A percentile compares a stretch with the other conserved stretches of the same genome.
Evolutionary conservation across 2,113 vertebrate species (phyloP).

Genomic region (Marmota monax): DNA sequence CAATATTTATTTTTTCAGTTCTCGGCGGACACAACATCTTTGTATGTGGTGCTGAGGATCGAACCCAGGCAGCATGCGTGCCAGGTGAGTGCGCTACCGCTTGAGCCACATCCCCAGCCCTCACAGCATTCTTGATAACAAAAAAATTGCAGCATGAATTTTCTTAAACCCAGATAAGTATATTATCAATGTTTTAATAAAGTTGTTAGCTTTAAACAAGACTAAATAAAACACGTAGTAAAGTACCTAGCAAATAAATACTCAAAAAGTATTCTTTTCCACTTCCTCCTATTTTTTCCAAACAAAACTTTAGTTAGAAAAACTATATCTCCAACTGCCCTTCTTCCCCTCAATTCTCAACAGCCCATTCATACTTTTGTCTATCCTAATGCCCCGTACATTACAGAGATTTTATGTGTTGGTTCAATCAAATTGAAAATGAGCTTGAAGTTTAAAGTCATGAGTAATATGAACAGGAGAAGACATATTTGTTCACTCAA

Average conservation of each 20-base stretch:
- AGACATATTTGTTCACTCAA: not conserved
- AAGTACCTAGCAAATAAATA: not conserved
- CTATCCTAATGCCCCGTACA: not conserved
- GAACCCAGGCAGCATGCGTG: no score
- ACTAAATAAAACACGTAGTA: conserved; percentile 32
- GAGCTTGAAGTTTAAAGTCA: conserved; percentile 38
- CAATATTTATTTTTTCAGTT: no score
- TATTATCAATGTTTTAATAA: conserved; percentile 23
- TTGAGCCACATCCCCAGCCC: no score
- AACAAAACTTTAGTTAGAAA: conserved; percentile 44
- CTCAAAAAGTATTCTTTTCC: not conserved
- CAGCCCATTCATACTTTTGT: not conserved
- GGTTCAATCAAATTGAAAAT: not conserved
- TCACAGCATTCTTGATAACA: not conserved
- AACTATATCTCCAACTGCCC: not conserved
- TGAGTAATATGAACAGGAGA: not conserved
- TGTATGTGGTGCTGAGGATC: no score
- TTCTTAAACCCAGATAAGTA: not conserved
- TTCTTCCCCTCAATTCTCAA: not conserved
- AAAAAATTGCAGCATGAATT: not conserved
- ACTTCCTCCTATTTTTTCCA: conserved; percentile 6
- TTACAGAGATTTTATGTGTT: not conserved
- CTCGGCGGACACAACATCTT: no score
- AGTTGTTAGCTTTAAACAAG: conserved; percentile 4
- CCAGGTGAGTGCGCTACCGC: no score